Percentiles rank a stretch among this genome's conserved stretches.
phyloP scores from a whole-genome alignment of 2,888 invertebrate species.

The Diplolepis rosae region DNA sequence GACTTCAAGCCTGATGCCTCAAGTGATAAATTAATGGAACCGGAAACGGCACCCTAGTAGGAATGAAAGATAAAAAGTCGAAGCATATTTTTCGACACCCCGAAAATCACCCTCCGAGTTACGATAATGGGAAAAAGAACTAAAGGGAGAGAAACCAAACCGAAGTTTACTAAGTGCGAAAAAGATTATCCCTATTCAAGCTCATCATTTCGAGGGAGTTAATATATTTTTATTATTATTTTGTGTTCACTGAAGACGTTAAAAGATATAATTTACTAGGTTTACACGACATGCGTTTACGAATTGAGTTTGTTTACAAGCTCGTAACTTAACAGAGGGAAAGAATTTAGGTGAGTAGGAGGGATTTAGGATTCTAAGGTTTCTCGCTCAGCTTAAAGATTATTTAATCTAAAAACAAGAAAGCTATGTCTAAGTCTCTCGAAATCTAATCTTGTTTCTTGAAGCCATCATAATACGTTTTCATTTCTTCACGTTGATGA shows the following conservation, averaged over 20 bases:
- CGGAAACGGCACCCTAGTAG: conserved; percentile 45
- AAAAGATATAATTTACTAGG: background rate
- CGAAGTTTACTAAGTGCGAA: conserved; percentile 24
- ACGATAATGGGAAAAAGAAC: conserved; percentile 51
- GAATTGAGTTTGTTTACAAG: conserved; percentile 38
- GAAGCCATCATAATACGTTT: background rate
- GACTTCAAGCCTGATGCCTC: background rate
- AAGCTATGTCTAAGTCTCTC: conserved; percentile 46
- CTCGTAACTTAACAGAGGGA: conserved; percentile 49
- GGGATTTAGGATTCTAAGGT: conserved; percentile 68
- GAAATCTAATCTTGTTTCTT: conserved; percentile 42
- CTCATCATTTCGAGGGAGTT: no score
- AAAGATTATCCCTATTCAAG: conserved; percentile 12
- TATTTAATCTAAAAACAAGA: conserved; percentile 62
- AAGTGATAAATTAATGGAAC: conserved; percentile 55
- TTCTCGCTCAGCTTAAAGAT: conserved; percentile 65
- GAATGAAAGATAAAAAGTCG: conserved; percentile 67
- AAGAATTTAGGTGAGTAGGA: conserved; percentile 62
- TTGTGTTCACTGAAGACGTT: background rate
- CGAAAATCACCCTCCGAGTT: conserved; percentile 45
- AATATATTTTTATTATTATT: conserved; percentile 3
- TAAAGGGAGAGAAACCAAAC: conserved; percentile 32
- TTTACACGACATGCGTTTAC: conserved; percentile 8
- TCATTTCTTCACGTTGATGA: background rate
- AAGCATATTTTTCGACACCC: conserved; percentile 65